Conservation (phyloP, 2,113 vertebrate species). For the Oreochromis spilurus region DNA sequence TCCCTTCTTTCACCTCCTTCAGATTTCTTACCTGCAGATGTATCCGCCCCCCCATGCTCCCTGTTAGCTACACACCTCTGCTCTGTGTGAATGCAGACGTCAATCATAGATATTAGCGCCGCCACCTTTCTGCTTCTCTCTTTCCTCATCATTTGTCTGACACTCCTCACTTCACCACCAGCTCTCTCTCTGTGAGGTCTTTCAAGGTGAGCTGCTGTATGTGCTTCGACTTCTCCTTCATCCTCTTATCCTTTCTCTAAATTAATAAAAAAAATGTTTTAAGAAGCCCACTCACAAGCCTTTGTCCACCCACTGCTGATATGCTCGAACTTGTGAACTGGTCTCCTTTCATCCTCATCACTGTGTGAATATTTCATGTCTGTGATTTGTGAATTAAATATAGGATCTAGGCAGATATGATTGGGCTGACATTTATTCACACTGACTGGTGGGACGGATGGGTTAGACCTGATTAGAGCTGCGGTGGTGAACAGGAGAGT, state of each 20-base stretch:
- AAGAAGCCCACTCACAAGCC: background rate
- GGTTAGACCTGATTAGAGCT: constrained; percentile 1
- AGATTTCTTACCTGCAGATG: background rate
- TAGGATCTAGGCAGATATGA: constrained; percentile 37
- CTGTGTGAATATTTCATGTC: constrained; percentile 65
- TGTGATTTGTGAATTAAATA: constrained; percentile 69
- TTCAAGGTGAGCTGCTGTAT: constrained; percentile 6
- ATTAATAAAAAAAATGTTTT: background rate
- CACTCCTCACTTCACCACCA: background rate
- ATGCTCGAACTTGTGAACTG: background rate
- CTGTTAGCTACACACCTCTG: background rate
- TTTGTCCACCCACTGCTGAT: constrained; percentile 5
- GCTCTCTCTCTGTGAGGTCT: background rate
- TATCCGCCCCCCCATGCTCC: constrained; percentile 6
- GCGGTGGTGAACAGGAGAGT: background rate
- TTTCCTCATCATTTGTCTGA: constrained; percentile 20
- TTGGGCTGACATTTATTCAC: constrained; percentile 40
- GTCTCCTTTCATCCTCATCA: background rate
- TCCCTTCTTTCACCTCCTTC: background rate
- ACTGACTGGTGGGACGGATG: constrained; percentile 22
- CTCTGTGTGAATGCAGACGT: constrained; percentile 36
- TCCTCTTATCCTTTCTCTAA: background rate
- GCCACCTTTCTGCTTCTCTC: background rate
- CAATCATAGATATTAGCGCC: constrained; percentile 34
- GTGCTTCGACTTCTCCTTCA: background rate